Percentiles rank a stretch among this genome's conserved stretches.
These are phyloP conservation scores for Ceratosolen fusciceps DNA, from an alignment of 1,140 invertebrate genomes.

Conservation along the genomic window DNA sequence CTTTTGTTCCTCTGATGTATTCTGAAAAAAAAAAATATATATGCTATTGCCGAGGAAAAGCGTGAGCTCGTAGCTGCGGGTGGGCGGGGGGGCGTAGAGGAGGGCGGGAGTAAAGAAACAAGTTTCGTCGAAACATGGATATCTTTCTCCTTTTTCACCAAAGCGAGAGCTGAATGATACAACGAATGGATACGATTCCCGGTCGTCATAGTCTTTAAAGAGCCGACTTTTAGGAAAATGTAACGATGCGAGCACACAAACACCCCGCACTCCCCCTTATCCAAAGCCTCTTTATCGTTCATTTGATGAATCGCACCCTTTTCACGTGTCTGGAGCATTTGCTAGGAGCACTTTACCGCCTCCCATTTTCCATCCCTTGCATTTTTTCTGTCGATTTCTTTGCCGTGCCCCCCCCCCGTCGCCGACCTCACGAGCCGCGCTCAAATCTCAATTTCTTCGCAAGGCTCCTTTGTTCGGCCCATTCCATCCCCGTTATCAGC, in stretches of 20 bases:
- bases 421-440: no score
- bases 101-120: background rate
- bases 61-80: no score
- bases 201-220: background rate
- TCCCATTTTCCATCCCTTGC: background rate
- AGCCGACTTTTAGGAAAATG: background rate
- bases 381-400: background rate
- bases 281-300: background rate
- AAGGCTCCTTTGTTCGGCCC: background rate
- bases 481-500: background rate
- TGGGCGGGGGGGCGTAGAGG: background rate
- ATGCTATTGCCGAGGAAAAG: no score
- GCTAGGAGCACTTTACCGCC: background rate
- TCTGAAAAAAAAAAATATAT: no score
- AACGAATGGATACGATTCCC: background rate
- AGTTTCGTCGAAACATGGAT: background rate
- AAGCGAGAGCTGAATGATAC: background rate
- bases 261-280: background rate
- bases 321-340: background rate
- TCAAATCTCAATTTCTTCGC: background rate
- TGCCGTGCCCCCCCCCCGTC: background rate
- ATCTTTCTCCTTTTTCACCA: background rate
- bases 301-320: background rate
- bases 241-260: background rate
- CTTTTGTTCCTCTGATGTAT: no score